These are phyloP conservation scores for Myrmecobius fasciatus DNA, from an alignment of 2,113 vertebrate species.

Conservation along the genomic window DNA sequence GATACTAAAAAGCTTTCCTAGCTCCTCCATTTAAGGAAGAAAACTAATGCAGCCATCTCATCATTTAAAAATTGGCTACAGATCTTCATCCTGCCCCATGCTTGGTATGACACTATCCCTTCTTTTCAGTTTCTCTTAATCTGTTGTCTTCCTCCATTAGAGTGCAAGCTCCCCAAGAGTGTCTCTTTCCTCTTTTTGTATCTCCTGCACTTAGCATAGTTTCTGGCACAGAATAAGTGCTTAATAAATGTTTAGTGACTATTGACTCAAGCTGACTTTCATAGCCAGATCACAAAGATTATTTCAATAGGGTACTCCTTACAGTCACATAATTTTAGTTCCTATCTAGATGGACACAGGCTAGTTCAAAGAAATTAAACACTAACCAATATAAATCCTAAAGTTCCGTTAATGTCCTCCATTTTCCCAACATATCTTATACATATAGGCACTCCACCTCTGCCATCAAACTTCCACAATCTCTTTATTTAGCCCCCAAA, in stretches of 20 bases:
- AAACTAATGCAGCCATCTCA: neutral
- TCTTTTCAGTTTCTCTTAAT: constrained; percentile 1
- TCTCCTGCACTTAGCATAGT: neutral
- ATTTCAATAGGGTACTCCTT: constrained; percentile 6
- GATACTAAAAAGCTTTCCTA: neutral
- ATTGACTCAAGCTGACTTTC: neutral
- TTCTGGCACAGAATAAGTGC: neutral
- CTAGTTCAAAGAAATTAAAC: constrained; percentile 12
- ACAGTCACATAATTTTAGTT: neutral
- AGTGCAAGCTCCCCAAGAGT: neutral
- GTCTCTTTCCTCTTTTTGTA: constrained; percentile 7
- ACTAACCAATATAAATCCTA: neutral
- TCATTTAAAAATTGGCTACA: neutral
- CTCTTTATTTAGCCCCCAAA: neutral
- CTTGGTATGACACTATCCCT: neutral
- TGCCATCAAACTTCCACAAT: constrained; percentile 12
- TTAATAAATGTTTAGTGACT: constrained; percentile 25
- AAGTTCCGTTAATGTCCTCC: neutral
- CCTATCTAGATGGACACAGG: neutral
- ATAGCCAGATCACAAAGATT: neutral
- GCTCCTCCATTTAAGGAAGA: neutral
- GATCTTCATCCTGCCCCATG: neutral
- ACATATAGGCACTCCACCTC: neutral
- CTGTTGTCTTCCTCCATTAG: neutral
- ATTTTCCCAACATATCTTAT: neutral